Evolutionary conservation across 2,113 vertebrate species (phyloP).

Genomic region (Gymnogyps californianus): DNA sequence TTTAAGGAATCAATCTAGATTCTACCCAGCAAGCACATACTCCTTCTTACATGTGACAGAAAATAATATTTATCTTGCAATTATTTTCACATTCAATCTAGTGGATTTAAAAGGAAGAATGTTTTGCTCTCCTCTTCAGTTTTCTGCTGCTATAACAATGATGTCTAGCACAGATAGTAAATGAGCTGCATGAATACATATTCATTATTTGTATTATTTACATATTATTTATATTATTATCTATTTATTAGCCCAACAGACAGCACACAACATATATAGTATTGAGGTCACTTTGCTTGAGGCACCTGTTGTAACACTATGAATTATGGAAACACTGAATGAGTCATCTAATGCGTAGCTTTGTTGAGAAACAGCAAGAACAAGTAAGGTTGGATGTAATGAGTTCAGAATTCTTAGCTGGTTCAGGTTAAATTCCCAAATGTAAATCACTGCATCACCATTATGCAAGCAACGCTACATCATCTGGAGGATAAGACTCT

Average conservation of each 20-base stretch:
- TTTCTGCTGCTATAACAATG: background rate
- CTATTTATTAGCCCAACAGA: background rate
- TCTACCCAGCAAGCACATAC: background rate
- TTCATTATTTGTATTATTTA: background rate
- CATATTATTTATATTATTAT: background rate
- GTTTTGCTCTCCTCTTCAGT: background rate
- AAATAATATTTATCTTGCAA: background rate
- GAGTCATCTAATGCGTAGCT: constrained; percentile 6
- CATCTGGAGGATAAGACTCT: background rate
- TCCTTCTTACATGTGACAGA: background rate
- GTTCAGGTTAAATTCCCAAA: background rate
- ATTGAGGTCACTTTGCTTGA: constrained; percentile 23
- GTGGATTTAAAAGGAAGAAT: background rate
- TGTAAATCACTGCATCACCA: background rate
- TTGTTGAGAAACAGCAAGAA: constrained; percentile 18
- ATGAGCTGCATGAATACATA: background rate
- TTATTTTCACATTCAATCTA: background rate
- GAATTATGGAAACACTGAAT: background rate
- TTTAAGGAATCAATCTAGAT: background rate
- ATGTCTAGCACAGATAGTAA: background rate
- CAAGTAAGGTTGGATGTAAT: background rate
- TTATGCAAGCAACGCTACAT: background rate
- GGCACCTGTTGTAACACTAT: background rate
- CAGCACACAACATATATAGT: background rate
- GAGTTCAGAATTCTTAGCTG: background rate